Base-by-base conservation (phyloP, 64 coral and sea anemone genomes). In the Stichodactyla helianthus region DNA sequence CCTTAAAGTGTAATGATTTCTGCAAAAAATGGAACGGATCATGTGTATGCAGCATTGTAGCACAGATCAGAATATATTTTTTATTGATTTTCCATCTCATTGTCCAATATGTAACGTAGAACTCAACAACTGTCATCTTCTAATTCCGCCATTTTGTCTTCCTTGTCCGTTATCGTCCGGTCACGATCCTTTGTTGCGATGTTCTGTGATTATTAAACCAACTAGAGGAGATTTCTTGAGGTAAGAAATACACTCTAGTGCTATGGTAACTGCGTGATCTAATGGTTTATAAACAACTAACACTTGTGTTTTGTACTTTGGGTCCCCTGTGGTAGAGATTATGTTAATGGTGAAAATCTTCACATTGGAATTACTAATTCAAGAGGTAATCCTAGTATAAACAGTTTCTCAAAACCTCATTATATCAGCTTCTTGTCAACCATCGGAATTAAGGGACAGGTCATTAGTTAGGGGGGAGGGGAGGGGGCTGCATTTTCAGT, bases 21-120 rank as follows among this genome's bases (percentile, higher is more conserved):
- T 81, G 5, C 50, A 20, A 81, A 81, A 81, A 16, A 7, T 12
- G 52, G 78, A 81, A 7, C 52, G 52, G 10, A 28, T 81, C 15
- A 81, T 81, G 78, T 81, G 78, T 51, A 81, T 81, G 78, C 78
- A 81, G n/a, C 78, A 81, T 12, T 81, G 78, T 14, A 81, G 78
- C 22, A 15, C 50, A 23, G 17, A 51, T 6, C 50, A 52, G 20
- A 81, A 51, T 81, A 81, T 81, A 81, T 54, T 81, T 52, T 81
- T n/a, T 50, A 1, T 52, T 17, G 78, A 81, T 54, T 81, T 81
- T 52, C 78, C 78, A 52, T 18, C 52, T 28, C 78, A 51, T 81
- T 81, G 78, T 81, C 78, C 78, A 2, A 20, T 81, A 17, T 81
- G 78, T 12, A 28, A 6, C 12, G 6, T 51, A 53, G 52, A 81